Percentiles rank a stretch among this genome's conserved stretches.
Conservation (phyloP, 2,888 invertebrate genomes). For the Coremacera marginata region DNA sequence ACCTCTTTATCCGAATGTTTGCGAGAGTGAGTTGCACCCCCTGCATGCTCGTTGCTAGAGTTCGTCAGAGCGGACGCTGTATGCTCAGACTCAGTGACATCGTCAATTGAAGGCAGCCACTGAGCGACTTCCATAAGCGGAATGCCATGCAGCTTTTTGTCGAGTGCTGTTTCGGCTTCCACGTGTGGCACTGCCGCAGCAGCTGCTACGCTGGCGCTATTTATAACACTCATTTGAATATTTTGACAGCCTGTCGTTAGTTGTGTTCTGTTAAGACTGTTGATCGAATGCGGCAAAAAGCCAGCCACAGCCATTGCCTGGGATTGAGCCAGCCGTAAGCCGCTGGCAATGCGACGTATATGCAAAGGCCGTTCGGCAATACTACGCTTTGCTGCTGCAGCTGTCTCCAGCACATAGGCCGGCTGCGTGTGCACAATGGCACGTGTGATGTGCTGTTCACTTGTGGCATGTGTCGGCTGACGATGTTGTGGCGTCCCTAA, state of each 20-base stretch:
- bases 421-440: not conserved
- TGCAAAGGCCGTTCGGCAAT: not conserved
- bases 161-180: not conserved
- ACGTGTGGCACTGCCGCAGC: conserved; percentile 1
- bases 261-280: not conserved
- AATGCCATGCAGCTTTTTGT: not conserved
- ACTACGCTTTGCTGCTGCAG: not conserved
- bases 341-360: conserved; percentile 74
- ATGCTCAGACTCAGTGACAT: conserved; percentile 12
- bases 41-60: not conserved
- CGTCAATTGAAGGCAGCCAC: conserved; percentile 20
- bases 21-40: not conserved
- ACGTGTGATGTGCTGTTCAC: not conserved
- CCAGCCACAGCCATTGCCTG: conserved; percentile 81
- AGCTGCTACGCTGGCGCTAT: conserved; percentile 12
- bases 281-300: conserved; percentile 70
- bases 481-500: conserved; percentile 36
- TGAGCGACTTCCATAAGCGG: not conserved
- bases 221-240: conserved; percentile 37
- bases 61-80: not conserved
- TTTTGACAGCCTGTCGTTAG: conserved; percentile 53
- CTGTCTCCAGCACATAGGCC: not conserved
- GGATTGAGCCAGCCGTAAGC: conserved; percentile 78
- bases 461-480: not conserved
- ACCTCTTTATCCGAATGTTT: not conserved